Evolutionary conservation across 1,140 invertebrate species (phyloP).

Genomic region (Odontomachus brunneus): DNA sequence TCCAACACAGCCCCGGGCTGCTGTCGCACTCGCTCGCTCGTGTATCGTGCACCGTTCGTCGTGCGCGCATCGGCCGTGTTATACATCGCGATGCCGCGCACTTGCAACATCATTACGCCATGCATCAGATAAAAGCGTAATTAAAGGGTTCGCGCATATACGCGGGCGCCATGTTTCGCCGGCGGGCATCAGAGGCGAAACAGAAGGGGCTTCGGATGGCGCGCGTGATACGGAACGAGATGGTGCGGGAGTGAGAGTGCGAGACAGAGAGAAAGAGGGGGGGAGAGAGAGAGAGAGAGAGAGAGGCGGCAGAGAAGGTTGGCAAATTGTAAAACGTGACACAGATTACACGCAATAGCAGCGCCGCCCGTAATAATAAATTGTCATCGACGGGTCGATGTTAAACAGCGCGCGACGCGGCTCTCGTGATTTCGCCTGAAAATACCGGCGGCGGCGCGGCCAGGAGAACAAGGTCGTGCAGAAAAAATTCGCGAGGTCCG

Average conservation of each 20-base stretch:
- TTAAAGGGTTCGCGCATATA: constrained; percentile 77
- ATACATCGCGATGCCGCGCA: constrained; percentile 61
- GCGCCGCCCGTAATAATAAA: constrained; percentile 78
- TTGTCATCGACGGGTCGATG: constrained; percentile 79
- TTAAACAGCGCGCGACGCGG: constrained; percentile 69
- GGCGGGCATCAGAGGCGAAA: constrained; percentile 2
- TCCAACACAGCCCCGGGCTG: constrained; percentile 19
- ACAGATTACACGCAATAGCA: constrained; percentile 78
- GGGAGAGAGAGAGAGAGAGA: constrained; percentile 2
- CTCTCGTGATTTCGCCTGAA: constrained; percentile 26
- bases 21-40: constrained; percentile 1
- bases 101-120: constrained; percentile 77
- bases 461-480: not conserved
- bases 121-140: constrained; percentile 81
- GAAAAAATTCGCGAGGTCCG: constrained; percentile 32
- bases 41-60: constrained; percentile 12
- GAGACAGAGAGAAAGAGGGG: not conserved
- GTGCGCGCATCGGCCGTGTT: constrained; percentile 19
- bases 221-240: not conserved
- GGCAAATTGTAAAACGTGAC: constrained; percentile 80
- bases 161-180: constrained; percentile 60
- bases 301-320: not conserved
- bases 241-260: not conserved
- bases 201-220: constrained; percentile 30
- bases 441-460: constrained; percentile 38